Conservation (phyloP, 2,113 vertebrate species). For the Ahaetulla prasina region DNA sequence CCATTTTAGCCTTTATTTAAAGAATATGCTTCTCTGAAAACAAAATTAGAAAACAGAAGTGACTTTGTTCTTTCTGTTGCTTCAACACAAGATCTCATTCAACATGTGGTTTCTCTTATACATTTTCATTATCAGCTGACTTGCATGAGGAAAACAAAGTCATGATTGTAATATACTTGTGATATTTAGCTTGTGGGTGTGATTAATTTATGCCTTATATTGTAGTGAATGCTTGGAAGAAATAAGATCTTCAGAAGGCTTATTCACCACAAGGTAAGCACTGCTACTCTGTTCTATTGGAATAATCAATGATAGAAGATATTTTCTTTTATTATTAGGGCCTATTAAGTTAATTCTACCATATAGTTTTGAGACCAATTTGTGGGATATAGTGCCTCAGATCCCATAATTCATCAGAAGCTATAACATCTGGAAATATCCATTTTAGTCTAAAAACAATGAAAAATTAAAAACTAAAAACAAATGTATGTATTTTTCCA, state of each 20-base stretch:
- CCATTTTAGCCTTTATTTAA: neutral
- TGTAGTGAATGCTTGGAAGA: neutral
- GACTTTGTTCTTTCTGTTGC: neutral
- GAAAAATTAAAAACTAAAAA: neutral
- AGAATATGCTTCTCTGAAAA: neutral
- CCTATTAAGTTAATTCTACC: neutral
- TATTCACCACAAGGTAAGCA: neutral
- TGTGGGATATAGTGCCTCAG: neutral
- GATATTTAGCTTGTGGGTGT: conserved; percentile 1
- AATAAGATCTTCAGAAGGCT: neutral
- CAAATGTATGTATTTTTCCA: neutral
- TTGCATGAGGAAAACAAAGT: neutral
- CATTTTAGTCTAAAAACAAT: neutral
- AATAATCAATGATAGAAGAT: neutral
- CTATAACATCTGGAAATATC: neutral
- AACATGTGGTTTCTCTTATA: rapidly evolving
- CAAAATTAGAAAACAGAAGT: neutral
- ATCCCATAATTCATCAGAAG: neutral
- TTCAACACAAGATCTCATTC: neutral
- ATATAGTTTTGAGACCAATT: neutral
- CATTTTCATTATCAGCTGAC: rapidly evolving
- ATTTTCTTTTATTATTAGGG: neutral
- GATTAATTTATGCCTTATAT: neutral
- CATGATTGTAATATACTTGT: neutral
- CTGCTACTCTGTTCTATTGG: conserved; percentile 4